Evolutionary conservation across 2,888 invertebrate species (phyloP), one percentile per base, ranked within the genome.

Genomic region (Venusia cambrica): DNA sequence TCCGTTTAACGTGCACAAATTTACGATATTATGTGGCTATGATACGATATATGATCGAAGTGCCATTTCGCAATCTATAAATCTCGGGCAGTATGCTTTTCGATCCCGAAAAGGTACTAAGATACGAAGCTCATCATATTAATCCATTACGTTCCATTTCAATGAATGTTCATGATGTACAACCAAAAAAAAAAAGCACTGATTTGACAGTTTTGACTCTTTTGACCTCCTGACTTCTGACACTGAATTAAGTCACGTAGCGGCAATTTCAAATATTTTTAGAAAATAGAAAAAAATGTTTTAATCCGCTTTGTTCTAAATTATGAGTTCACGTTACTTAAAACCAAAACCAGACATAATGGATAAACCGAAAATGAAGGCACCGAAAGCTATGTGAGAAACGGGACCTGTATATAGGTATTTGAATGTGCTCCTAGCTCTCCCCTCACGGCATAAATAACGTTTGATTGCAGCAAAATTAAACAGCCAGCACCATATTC

Each of bases 401-500:
- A n/a, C n/a, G n/a, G n/a, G 16, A 3, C n/a, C 1, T 3, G 15
- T 9, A 4, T 5, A 8, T 2, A 14, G 3, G 7, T 8, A 4
- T 4, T 25, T 8, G 10, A n/a, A 20, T n/a, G n/a, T n/a, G n/a
- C n/a, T n/a, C n/a, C n/a, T n/a, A n/a, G n/a, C n/a, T n/a, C n/a
- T n/a, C n/a, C n/a, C n/a, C n/a, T n/a, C n/a, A n/a, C n/a, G n/a
- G n/a, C n/a, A 2, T 5, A 10, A 5, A 8, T 26, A 26, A 5
- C n/a, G 15, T 9, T 16, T 2, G 7, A 13, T 37, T 32, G 16
- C 22, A 48, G 48, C 2, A 14, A 35, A 25, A 25, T 12, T 16
- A 42, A 39, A 20, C 38, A 40, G 11, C 33, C 35, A 1, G 21
- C 45, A 2, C 33, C 39, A 1, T 48, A 36, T 15, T 45, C 34